A percentile compares a stretch with the other conserved stretches of the same genome.
Evolutionary conservation across 37 sponge, comb jelly and placozoan species (phyloP).

Genomic region (Chondrosia reniformis): DNA sequence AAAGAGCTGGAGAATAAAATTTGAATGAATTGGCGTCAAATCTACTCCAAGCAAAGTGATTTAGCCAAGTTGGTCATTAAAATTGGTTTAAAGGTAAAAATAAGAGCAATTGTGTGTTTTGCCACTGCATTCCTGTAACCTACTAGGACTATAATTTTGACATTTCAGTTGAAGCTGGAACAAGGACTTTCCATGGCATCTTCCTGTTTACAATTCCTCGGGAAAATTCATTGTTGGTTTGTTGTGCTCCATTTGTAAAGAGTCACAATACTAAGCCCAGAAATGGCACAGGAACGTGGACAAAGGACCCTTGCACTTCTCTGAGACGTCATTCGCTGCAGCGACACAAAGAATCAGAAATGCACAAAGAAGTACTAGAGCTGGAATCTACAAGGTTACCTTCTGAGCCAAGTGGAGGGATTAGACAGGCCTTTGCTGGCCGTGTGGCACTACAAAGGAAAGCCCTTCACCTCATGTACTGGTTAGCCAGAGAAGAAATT

Average conservation of each 20-base stretch:
- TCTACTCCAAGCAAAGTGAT: no score
- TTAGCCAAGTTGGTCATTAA: no score
- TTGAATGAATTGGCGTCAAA: no score
- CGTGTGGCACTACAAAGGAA: slow-evolving; percentile 10
- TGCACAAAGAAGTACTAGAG: slow-evolving; percentile 23
- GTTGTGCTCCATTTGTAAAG: slow-evolving; percentile 21
- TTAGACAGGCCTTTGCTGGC: slow-evolving; percentile 18
- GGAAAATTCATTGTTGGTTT: slow-evolving; percentile 6
- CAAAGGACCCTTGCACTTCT: slow-evolving; percentile 22
- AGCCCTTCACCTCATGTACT: slow-evolving; percentile 25
- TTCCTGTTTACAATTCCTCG: slow-evolving; percentile 8
- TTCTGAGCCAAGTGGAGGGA: slow-evolving; percentile 14
- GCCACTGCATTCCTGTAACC: no score
- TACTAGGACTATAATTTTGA: no score
- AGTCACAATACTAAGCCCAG: slow-evolving; percentile 5
- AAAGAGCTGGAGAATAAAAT: no score
- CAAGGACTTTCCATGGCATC: slow-evolving; percentile 7
- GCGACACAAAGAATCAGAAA: slow-evolving; percentile 30
- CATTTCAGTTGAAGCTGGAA: no score
- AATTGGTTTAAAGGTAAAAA: no score
- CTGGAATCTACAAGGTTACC: slow-evolving; percentile 11
- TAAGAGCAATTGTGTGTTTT: no score
- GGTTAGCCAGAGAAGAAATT: slow-evolving; percentile 52
- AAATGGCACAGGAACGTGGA: slow-evolving; percentile 27
- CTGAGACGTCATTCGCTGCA: slow-evolving; percentile 20